Conservation (phyloP, 2,888 invertebrate genomes). For the Catocala fraxini region DNA sequence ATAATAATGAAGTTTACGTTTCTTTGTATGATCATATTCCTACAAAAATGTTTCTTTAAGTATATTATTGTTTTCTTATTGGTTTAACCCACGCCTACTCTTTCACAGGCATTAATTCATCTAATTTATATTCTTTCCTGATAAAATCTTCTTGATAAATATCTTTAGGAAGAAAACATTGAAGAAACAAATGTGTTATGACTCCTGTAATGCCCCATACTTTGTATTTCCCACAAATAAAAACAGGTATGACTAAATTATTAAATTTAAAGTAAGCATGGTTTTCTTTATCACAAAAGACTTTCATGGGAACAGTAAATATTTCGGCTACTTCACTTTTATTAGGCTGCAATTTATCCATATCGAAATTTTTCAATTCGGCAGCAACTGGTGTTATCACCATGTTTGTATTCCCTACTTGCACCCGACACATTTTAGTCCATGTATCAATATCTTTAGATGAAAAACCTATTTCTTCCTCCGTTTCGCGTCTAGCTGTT, state of each 20-base stretch:
- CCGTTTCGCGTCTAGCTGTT: conserved; percentile 95
- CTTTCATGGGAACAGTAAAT: conserved; percentile 90
- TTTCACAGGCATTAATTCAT: conserved; percentile 72
- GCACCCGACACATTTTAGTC: conserved; percentile 80
- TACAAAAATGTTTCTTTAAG: too few species aligned
- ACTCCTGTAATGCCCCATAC: conserved; percentile 94
- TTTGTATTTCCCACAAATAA: conserved; percentile 85
- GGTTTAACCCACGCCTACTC: too few species aligned
- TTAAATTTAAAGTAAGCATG: conserved; percentile 90
- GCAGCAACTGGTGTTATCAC: conserved; percentile 92
- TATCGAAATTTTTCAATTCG: conserved; percentile 79
- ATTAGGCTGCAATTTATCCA: conserved; percentile 87
- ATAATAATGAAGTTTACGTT: too few species aligned
- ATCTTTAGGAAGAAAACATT: conserved; percentile 67
- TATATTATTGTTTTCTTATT: too few species aligned
- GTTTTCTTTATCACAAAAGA: conserved; percentile 88
- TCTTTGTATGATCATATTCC: too few species aligned
- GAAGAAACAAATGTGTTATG: conserved; percentile 90
- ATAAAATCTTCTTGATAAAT: conserved; percentile 67
- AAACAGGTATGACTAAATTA: conserved; percentile 82
- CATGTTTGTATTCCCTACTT: conserved; percentile 77
- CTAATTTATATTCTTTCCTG: conserved; percentile 60
- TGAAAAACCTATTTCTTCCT: conserved; percentile 94
- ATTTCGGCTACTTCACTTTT: conserved; percentile 92
- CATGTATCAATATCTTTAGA: conserved; percentile 89